phyloP scores from a whole-genome alignment of 2,113 vertebrate species.

The Cervus canadensis region DNA sequence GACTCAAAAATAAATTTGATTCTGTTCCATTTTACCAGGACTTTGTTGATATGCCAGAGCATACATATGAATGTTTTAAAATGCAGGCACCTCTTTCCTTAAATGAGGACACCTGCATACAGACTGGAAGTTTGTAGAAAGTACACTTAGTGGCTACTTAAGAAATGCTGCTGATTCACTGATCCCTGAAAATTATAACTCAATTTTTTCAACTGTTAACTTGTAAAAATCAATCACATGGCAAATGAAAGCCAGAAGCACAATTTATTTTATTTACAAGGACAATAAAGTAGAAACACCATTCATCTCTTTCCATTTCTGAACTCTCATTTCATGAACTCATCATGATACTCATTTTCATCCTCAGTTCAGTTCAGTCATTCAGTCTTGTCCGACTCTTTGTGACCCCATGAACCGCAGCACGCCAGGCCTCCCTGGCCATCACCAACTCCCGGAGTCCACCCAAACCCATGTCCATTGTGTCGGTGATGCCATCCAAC shows the following conservation, averaged over 20 bases:
- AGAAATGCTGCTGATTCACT: slow-evolving; percentile 15
- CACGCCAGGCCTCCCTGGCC: neutral
- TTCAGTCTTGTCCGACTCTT: fast-evolving
- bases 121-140: neutral
- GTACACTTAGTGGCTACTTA: neutral
- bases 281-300: slow-evolving; percentile 41
- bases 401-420: neutral
- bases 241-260: slow-evolving; percentile 35
- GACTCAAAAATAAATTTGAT: neutral
- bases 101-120: neutral
- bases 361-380: neutral
- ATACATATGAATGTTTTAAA: neutral
- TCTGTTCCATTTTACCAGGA: neutral
- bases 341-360: slow-evolving; percentile 6
- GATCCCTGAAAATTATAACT: slow-evolving; percentile 33
- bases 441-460: neutral
- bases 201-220: slow-evolving; percentile 31
- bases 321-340: neutral
- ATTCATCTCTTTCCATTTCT: slow-evolving; percentile 51
- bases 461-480: neutral
- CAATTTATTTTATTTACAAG: slow-evolving; percentile 49
- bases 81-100: neutral
- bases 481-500: neutral
- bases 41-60: neutral
- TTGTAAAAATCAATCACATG: neutral